Evolutionary conservation across 2,113 vertebrate species (phyloP).

Genomic region (Trochalopteron elliotii): DNA sequence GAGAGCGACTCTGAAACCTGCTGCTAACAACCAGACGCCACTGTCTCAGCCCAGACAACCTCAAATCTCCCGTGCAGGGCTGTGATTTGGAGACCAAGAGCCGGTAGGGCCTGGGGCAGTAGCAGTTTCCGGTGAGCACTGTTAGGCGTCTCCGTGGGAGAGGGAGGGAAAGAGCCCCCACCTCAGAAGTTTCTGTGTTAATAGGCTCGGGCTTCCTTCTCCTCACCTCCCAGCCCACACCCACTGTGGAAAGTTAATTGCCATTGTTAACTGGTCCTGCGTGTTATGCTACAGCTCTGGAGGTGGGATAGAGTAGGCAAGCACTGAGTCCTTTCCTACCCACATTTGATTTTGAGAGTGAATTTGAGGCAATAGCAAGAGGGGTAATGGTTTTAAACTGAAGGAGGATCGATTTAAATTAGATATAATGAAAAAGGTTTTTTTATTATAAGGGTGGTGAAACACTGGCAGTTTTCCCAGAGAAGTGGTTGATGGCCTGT

Average conservation of each 20-base stretch:
- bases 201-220: neutral
- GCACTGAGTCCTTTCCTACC: neutral
- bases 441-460: neutral
- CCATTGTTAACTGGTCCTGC: fast-evolving
- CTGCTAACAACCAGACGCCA: neutral
- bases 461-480: neutral
- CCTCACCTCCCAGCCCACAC: neutral
- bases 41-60: neutral
- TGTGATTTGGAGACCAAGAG: neutral
- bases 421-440: neutral
- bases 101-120: too few species aligned
- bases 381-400: neutral
- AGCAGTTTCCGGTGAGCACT: too few species aligned
- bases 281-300: neutral
- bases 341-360: neutral
- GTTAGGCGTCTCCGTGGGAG: neutral
- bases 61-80: neutral
- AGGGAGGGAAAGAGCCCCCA: fast-evolving
- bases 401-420: neutral
- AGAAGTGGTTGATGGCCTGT: neutral
- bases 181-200: neutral
- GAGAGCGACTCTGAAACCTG: neutral
- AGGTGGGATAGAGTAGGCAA: neutral
- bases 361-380: neutral
- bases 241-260: neutral